These are phyloP conservation scores for Sternotherus odoratus DNA, from an alignment of 2,797 vertebrate species.

Conservation along the genomic window DNA sequence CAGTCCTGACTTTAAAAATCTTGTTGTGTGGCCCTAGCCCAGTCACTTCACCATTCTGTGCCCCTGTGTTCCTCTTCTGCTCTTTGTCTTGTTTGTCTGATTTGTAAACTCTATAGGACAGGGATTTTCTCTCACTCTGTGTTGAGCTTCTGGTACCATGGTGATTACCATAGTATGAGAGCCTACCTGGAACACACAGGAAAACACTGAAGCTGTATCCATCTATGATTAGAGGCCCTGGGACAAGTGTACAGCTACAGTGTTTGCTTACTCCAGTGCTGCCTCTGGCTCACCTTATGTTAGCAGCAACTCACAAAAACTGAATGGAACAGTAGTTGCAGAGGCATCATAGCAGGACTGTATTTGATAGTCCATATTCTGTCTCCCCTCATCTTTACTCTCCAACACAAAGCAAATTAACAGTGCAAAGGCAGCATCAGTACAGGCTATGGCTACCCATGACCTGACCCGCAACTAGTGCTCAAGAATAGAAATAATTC, in stretches of 20 bases:
- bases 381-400: not conserved
- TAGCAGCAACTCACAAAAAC: not conserved
- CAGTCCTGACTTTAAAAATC: not conserved
- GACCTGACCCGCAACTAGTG: not conserved
- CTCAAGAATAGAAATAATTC: not conserved
- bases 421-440: fast-evolving
- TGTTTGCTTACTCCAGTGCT: not conserved
- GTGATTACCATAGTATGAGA: not conserved
- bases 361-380: not conserved
- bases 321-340: not conserved
- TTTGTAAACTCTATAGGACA: fast-evolving
- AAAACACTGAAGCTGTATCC: not conserved
- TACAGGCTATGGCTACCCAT: not conserved
- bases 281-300: not conserved
- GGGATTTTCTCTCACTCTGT: not conserved
- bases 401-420: not conserved
- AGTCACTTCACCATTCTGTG: not conserved
- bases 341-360: not conserved
- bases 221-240: not conserved
- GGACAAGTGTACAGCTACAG: not conserved
- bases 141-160: not conserved
- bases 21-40: not conserved
- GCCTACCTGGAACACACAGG: not conserved
- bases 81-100: not conserved
- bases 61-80: not conserved